A percentile compares a stretch with the other conserved stretches of the same genome.
These are phyloP conservation scores for Gasteruption jaculator DNA, from an alignment of 2,888 invertebrate species.

Conservation along the genomic window DNA sequence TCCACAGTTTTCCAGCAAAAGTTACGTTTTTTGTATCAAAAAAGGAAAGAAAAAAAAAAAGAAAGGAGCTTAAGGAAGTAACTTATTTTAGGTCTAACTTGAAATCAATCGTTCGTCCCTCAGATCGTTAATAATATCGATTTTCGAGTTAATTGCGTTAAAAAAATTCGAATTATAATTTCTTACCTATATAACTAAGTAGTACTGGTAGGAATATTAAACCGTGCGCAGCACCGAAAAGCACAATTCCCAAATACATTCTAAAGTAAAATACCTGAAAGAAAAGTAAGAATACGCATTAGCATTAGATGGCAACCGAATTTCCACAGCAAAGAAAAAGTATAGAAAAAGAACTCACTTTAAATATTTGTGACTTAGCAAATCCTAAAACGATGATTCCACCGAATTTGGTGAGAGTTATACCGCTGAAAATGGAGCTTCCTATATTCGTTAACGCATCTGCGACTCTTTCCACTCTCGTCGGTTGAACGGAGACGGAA, in stretches of 20 bases:
- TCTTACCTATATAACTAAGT: slow-evolving; percentile 92
- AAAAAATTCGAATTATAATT: too few species aligned
- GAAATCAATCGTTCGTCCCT: too few species aligned
- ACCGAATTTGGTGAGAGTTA: slow-evolving; percentile 96
- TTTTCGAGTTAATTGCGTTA: too few species aligned
- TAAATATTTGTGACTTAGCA: slow-evolving; percentile 96
- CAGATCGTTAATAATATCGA: too few species aligned
- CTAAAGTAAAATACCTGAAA: slow-evolving; percentile 86
- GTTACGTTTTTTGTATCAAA: too few species aligned
- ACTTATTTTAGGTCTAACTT: too few species aligned
- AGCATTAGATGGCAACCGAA: neutral
- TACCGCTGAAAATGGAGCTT: slow-evolving; percentile 88
- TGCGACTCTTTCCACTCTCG: slow-evolving; percentile 72
- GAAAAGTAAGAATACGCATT: neutral
- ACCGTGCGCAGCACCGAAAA: slow-evolving; percentile 95
- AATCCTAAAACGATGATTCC: slow-evolving; percentile 95
- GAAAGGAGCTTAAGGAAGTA: too few species aligned
- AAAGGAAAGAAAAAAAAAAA: too few species aligned
- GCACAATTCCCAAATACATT: slow-evolving; percentile 96
- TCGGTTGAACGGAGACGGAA: slow-evolving; percentile 69
- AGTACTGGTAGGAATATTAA: slow-evolving; percentile 96
- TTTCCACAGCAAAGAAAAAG: slow-evolving; percentile 2
- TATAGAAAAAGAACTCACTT: slow-evolving; percentile 50
- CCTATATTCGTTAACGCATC: slow-evolving; percentile 89
- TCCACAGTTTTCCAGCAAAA: too few species aligned